Evolutionary conservation across 2,797 vertebrate genomes (phyloP).

Genomic region (Neostethus bicornis): DNA sequence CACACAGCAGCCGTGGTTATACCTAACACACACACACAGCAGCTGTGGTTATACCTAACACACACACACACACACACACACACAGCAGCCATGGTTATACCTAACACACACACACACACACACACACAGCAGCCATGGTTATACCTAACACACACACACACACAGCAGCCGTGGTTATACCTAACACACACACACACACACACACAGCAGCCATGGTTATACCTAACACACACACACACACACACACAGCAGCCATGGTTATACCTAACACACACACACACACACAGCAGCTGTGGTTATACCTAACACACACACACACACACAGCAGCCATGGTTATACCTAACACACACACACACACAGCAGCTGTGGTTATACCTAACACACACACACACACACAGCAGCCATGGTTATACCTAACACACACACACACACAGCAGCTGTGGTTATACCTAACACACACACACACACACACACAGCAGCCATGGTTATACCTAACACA

Average conservation of each 20-base stretch:
- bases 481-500: conserved; percentile 84
- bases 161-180: no score
- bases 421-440: conserved; percentile 13
- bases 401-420: conserved; percentile 84
- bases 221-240: conserved; percentile 68
- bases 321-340: conserved; percentile 83
- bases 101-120: conserved; percentile 64
- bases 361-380: no score
- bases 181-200: background rate
- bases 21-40: no score
- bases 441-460: no score
- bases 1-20: no score
- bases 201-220: conserved; percentile 88
- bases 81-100: conserved; percentile 83
- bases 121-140: conserved; percentile 79
- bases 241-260: conserved; percentile 79
- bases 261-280: conserved; percentile 77
- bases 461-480: conserved; percentile 81
- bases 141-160: conserved; percentile 77
- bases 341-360: conserved; percentile 66
- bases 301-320: conserved; percentile 68
- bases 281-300: conserved; percentile 82
- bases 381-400: conserved; percentile 74
- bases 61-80: conserved; percentile 5
- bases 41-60: conserved; percentile 84